Evolutionary conservation across 2,113 vertebrate genomes (phyloP), one percentile per base, ranked within the genome.

Genomic region (Bambusicola thoracicus): DNA sequence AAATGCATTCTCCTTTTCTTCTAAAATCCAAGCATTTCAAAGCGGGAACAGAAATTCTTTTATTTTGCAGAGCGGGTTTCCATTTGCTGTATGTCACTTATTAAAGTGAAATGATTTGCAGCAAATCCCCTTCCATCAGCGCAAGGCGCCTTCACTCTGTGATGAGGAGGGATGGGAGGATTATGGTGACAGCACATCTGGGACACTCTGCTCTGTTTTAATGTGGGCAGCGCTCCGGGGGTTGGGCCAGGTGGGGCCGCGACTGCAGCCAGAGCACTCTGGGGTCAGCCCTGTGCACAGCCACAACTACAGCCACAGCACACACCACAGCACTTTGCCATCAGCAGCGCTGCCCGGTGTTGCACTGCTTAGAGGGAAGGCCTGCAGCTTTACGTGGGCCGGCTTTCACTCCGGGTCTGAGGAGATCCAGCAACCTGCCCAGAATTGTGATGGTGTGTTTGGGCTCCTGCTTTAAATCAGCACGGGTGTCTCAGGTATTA

Each of bases 21-120:
- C 75, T 30, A 41, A 75, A 94, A 78, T 79, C 44, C 4, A 0
- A 46, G 49, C 4, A 34, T 90, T 97, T 92, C 84, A 78, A 90
- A 95, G 96, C 87, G 29, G 36, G 75, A 89, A 78, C 78, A 59
- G 22, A 13, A 67, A 55, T 49, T n/a, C 10, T 85, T 93, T 81
- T 92, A 58, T 97, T 97, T 93, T 81, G n/a, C 63, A 51, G 94
- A 92, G 66, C 25, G 8, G 53, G 24, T 96, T 94, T 95, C 89
- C 40, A 78, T 92, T 76, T 97, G 76, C n/a, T 58, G 25, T 32
- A 61, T 70, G 27, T 73, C 41, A 74, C 89, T 84, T 74, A 40
- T 85, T 92, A 74, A 91, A 73, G 59, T 70, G 46, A 92, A 80
- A 90, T 86, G 46, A 38, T 85, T n/a, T 69, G 85, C 63, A 81